Conservation (phyloP, 1,140 invertebrate species). For the Ericerus pela region DNA sequence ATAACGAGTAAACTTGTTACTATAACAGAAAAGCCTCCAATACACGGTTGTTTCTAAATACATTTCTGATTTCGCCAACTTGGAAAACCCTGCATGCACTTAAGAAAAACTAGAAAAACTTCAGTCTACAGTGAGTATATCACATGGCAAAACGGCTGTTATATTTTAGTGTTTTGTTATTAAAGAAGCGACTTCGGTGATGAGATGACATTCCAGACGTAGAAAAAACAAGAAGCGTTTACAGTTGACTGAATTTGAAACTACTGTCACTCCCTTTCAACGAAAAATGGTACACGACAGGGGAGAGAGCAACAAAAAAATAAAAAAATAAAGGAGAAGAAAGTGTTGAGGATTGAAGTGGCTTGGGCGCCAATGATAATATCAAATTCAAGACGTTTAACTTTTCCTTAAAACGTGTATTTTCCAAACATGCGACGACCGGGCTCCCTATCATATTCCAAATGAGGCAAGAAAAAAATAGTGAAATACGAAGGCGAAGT, state of each 20-base stretch:
- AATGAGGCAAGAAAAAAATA: not conserved
- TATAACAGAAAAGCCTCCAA: no score
- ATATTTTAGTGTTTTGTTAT: conserved; percentile 2
- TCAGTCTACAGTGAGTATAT: no score
- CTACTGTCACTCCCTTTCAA: not conserved
- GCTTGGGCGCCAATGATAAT: conserved; percentile 6
- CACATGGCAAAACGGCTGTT: conserved; percentile 1
- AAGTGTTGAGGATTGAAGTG: not conserved
- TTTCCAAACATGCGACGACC: not conserved
- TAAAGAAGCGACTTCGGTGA: not conserved
- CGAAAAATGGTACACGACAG: not conserved
- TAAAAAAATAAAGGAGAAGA: no score
- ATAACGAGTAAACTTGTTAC: no score
- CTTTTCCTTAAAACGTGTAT: not conserved
- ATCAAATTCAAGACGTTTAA: conserved; percentile 10
- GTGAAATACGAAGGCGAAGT: not conserved
- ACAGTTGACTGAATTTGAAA: conserved; percentile 3
- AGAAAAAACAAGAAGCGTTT: conserved; percentile 8
- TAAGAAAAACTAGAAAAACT: not conserved
- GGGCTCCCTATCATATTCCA: not conserved
- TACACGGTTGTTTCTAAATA: no score
- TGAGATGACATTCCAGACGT: conserved; percentile 11
- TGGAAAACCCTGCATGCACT: not conserved
- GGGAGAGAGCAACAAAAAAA: no score
- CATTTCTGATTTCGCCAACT: not conserved